These are phyloP conservation scores for Tichodroma muraria DNA, from an alignment of 2,113 vertebrate species.

Conservation along the genomic window DNA sequence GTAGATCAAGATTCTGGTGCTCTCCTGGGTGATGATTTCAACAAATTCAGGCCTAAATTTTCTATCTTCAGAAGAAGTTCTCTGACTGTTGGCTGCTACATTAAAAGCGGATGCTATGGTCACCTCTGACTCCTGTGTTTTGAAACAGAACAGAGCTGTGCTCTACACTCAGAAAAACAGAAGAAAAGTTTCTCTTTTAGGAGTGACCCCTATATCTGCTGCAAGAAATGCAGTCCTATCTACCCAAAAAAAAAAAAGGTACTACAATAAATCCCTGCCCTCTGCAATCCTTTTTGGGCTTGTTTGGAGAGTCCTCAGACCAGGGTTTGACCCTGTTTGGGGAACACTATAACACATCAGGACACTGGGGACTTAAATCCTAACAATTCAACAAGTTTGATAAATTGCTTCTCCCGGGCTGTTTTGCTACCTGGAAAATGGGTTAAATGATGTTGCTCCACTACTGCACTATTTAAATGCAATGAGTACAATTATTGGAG, in stretches of 20 bases:
- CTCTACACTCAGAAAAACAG: fast-evolving
- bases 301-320: background rate
- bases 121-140: background rate
- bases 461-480: background rate
- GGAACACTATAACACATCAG: background rate
- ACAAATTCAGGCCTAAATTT: background rate
- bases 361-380: background rate
- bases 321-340: background rate
- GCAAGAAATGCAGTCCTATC: fast-evolving
- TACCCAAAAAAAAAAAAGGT: background rate
- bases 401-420: background rate
- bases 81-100: background rate
- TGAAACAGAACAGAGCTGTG: background rate
- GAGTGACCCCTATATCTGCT: background rate
- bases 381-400: background rate
- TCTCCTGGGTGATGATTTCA: background rate
- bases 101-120: background rate
- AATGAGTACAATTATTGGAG: background rate
- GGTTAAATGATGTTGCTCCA: background rate
- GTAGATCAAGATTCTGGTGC: background rate
- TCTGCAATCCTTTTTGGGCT: background rate
- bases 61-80: background rate
- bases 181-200: background rate
- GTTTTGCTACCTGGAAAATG: background rate
- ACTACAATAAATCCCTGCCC: background rate